Base-by-base conservation (phyloP, 2,888 invertebrate species). In the Myopa tessellatipennis region DNA sequence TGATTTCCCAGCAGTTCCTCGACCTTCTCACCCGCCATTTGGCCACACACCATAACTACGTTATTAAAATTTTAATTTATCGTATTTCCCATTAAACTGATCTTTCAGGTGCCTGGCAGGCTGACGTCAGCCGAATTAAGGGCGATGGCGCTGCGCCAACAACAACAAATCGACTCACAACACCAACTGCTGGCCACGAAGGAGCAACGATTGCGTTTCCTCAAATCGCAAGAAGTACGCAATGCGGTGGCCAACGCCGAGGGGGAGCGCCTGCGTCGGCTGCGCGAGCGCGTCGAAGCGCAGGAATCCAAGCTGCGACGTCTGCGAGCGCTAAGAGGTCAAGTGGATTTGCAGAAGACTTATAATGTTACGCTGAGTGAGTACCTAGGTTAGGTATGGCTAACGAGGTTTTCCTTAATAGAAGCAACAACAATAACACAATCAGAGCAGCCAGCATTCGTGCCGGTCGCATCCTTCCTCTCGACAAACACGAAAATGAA, bases 121-220 rank as follows among this genome's bases (percentile, higher is more conserved):
- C 92, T 95, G 92, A 95, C 95, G 90, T 93, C 97, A 92, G 94
- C 95, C 90, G 98, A 98, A 93, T 94, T 98, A 92, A 97, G 97
- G 92, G 97, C 97, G 90, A 98, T 98, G 97, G 98, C 98, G 90
- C 93, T 96, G 90, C 93, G 97, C 88, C 98, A 98, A 92, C 98
- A 98, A 92, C 95, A 97, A 91, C 97, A 98, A 93, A 97, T 98
- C 89, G 97, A 98, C 92, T 94, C 95, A 88, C 98, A 98, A 92
- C 96, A 96, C 90, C 92, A 89, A 91, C 92, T 96, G 91, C 92
- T 97, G 88, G 95, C 96, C 86, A 96, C 96, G 86, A 96, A 96
- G 91, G 97, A 97, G 91, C 96, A 97, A 91, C 92, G 97, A 86
- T 92, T 97, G 90, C 94, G 97, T 88, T 97, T 96, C 91, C 93